phyloP scores from a whole-genome alignment of 2,113 vertebrate genomes.

The Oryzias woworae region DNA sequence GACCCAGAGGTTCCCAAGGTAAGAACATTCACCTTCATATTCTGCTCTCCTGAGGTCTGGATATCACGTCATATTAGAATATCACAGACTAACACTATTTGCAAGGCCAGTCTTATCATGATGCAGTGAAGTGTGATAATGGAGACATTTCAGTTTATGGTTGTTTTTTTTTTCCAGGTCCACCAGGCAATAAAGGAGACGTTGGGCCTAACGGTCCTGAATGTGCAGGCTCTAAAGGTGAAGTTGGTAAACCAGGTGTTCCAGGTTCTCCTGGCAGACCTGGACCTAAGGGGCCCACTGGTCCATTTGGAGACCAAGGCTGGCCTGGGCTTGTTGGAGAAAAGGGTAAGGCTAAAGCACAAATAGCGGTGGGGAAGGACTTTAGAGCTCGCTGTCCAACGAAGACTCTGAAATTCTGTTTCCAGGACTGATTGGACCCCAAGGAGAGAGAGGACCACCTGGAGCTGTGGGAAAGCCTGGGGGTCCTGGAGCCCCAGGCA shows the following conservation, averaged over 20 bases:
- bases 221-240: slow-evolving; percentile 57
- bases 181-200: not conserved
- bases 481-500: slow-evolving; percentile 47
- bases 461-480: slow-evolving; percentile 61
- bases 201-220: slow-evolving; percentile 9
- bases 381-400: too few relatives aligned
- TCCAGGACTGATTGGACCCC: slow-evolving; percentile 62
- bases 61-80: not conserved
- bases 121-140: too few relatives aligned
- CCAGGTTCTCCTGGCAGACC: slow-evolving; percentile 59
- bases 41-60: not conserved
- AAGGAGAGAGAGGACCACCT: slow-evolving; percentile 48
- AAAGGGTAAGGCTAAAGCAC: slow-evolving; percentile 55
- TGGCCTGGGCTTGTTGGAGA: slow-evolving; percentile 31
- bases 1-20: slow-evolving; percentile 65
- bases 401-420: not conserved
- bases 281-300: slow-evolving; percentile 58
- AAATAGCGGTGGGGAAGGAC: too few relatives aligned
- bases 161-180: not conserved
- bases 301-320: slow-evolving; percentile 60
- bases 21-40: not conserved
- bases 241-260: slow-evolving; percentile 53
- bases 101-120: too few relatives aligned
- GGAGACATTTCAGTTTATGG: too few relatives aligned
- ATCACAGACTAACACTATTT: not conserved